phyloP scores from a whole-genome alignment of 2,888 invertebrate species.

The Torymus texanus region DNA sequence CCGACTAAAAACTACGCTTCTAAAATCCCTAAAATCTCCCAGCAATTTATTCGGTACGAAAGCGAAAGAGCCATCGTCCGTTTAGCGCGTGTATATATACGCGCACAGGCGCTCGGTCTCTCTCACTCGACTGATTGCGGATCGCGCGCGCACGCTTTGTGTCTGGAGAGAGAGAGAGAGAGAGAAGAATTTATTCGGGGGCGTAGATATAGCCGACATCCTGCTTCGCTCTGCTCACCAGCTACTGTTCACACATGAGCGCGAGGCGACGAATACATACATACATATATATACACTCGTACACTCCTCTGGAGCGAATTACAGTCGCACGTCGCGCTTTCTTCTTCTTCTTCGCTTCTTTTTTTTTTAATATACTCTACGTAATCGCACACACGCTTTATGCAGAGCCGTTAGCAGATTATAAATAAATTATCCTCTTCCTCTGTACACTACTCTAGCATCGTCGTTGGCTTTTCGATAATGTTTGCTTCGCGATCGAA shows the following conservation, averaged over 20 bases:
- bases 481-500: too few relatives aligned
- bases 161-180: conserved; percentile 24
- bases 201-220: conserved; percentile 51
- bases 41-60: too few relatives aligned
- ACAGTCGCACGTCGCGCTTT: conserved; percentile 13
- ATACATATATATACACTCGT: background rate
- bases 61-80: too few relatives aligned
- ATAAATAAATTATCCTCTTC: conserved; percentile 22
- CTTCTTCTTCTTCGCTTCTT: background rate
- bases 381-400: background rate
- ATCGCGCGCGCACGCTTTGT: conserved; percentile 28
- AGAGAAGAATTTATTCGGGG: conserved; percentile 50
- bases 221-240: conserved; percentile 34
- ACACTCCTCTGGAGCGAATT: conserved; percentile 16
- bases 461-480: background rate
- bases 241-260: conserved; percentile 3
- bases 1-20: background rate
- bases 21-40: background rate
- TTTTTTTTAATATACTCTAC: background rate
- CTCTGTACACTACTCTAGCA: background rate
- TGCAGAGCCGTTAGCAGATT: background rate
- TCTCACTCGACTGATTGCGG: background rate
- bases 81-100: too few relatives aligned
- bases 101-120: background rate
- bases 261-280: conserved; percentile 46